Evolutionary conservation across 2,888 invertebrate species (phyloP).

Genomic region (Drosophila kanekoi): DNA sequence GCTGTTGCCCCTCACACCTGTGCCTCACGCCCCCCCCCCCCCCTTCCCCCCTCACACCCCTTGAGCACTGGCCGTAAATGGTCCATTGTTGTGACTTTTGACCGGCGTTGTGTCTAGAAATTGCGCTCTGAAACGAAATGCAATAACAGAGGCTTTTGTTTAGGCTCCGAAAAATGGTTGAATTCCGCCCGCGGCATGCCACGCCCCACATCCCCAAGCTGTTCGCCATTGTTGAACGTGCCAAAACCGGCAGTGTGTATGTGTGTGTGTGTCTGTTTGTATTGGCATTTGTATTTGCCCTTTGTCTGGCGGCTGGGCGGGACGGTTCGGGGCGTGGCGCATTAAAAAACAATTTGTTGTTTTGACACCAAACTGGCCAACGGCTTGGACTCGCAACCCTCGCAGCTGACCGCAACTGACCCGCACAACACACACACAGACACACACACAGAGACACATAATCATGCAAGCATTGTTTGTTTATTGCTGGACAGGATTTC

Average conservation of each 20-base stretch:
- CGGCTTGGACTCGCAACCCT: conserved; percentile 24
- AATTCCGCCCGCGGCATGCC: conserved; percentile 14
- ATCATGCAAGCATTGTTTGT: conserved; percentile 56
- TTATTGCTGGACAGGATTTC: conserved; percentile 67
- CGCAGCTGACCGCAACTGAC: conserved; percentile 57
- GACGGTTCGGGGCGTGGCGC: conserved; percentile 28
- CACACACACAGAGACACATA: conserved; percentile 8
- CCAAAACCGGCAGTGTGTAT: conserved; percentile 5
- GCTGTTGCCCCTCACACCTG: background rate
- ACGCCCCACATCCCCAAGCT: conserved; percentile 33
- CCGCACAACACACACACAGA: conserved; percentile 34
- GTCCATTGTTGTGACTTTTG: conserved; percentile 64
- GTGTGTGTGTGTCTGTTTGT: conserved; percentile 5
- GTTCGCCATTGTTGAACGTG: conserved; percentile 32
- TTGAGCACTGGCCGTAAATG: conserved; percentile 24
- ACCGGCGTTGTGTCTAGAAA: conserved; percentile 37
- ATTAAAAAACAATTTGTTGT: conserved; percentile 81
- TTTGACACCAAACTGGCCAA: conserved; percentile 73
- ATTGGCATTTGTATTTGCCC: conserved; percentile 56
- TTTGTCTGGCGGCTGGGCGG: conserved; percentile 54
- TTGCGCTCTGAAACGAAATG: conserved; percentile 27
- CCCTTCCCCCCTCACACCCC: background rate
- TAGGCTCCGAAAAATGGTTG: conserved; percentile 45
- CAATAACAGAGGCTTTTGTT: conserved; percentile 54
- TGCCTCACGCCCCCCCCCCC: no score